A percentile compares a stretch with the other conserved stretches of the same genome.
phyloP scores from a whole-genome alignment of 2,888 invertebrate genomes.

The Tridacna gigas region DNA sequence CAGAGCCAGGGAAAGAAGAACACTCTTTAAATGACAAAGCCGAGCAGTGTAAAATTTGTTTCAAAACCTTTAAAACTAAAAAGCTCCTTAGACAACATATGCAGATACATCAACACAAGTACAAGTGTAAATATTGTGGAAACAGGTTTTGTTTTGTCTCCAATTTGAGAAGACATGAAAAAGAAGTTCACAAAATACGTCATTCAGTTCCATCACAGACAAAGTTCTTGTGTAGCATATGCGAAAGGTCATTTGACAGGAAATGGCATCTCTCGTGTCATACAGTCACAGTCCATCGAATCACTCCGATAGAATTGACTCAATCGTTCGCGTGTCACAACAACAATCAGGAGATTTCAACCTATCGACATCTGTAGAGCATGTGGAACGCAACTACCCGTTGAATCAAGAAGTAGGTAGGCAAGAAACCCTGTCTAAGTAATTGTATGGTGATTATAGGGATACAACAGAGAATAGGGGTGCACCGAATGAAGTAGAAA shows the following conservation, averaged over 20 bases:
- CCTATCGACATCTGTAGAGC: conserved; percentile 2
- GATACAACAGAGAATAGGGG: neutral
- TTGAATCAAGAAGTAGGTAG: conserved; percentile 15
- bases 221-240: conserved; percentile 31
- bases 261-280: conserved; percentile 30
- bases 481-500: neutral
- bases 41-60: neutral
- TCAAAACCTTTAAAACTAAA: conserved; percentile 6
- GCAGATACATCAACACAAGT: conserved; percentile 23
- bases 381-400: conserved; percentile 15
- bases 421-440: neutral
- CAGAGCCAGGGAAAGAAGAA: neutral
- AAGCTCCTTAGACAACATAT: conserved; percentile 10
- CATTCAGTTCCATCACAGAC: neutral
- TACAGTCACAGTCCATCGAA: conserved; percentile 14
- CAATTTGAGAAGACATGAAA: conserved; percentile 16
- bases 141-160: neutral
- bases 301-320: neutral
- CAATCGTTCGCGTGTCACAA: neutral
- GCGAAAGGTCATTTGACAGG: conserved; percentile 34
- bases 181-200: neutral
- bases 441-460: neutral
- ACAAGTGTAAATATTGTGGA: no score
- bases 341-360: conserved; percentile 8
- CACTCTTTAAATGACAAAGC: no score